Base-by-base conservation (phyloP, 2,113 vertebrate species). In the Etheostoma cragini region DNA sequence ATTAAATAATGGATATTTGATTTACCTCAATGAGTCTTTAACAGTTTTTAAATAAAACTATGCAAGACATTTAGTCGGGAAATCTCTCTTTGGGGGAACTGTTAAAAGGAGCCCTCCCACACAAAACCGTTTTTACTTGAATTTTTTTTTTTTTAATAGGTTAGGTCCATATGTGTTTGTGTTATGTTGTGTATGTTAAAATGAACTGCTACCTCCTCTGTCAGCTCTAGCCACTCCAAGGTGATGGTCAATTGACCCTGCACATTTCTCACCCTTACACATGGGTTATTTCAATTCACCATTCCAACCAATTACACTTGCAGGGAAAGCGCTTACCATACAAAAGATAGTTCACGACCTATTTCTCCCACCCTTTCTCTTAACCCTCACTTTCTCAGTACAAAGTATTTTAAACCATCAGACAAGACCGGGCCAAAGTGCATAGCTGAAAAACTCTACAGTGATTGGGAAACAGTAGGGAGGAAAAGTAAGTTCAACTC, bases 221-320 rank as follows among this genome's bases (percentile, higher is more conserved):
- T 30, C 26, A 30, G 30, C 30, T 30, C 30, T 30, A 30, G 30
- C 30, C 30, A 30, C 26, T 26, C 26, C 26, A 26, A 3, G 26
- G 26, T 26, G 26, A 26, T 26, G 26, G 26, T 68, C 83, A 90
- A 89, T 72, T 84, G 77, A 85, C 81, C 71, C 47, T 42, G 63
- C 64, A 85, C 49, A 66, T 81, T 80, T 76, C 68, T 52, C 46
- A 66, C 68, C 47, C 60, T 53, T 71, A 76, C 82, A 78, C 68
- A 81, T 16, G 33, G 54, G 8, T 57, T 53, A 65, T 83, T 87
- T 86, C 78, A 74, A 81, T 85, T 88, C 81, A 70, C 69, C 56
- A 80, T 82, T 88, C 56, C 80, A 84, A 70, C 78, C 85, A 92
- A 89, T 86, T 91, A 91, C 76, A 79, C 64, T 63, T 17, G 19